phyloP scores from a whole-genome alignment of 2,888 invertebrate species.

The Dioctria rufipes region DNA sequence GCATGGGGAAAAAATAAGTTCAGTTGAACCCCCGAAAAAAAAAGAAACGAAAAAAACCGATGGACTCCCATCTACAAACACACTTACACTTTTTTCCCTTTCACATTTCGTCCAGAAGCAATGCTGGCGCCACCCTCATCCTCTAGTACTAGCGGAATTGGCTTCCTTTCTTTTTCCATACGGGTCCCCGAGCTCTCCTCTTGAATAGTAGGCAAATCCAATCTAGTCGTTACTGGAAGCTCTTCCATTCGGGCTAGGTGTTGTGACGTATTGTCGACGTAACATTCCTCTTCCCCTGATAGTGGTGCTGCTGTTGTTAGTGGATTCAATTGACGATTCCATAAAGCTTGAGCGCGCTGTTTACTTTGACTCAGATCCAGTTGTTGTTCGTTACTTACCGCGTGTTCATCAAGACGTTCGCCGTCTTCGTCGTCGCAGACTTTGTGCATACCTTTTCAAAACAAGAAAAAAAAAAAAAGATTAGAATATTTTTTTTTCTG shows the following conservation, averaged over 20 bases:
- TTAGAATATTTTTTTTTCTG: neutral
- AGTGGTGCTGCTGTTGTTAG: neutral
- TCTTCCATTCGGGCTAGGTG: neutral
- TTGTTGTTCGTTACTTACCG: conserved; percentile 24
- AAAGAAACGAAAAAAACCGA: too few relatives aligned
- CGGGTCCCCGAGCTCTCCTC: neutral
- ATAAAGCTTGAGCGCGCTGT: conserved; percentile 24
- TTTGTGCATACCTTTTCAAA: neutral
- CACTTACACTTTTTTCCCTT: too few relatives aligned
- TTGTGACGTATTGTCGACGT: conserved; percentile 7
- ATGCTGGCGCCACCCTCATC: conserved; percentile 13
- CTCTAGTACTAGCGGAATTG: neutral
- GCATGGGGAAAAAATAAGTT: too few relatives aligned
- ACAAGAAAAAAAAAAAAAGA: neutral
- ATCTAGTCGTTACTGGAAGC: neutral
- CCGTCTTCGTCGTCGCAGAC: neutral
- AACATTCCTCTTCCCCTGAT: neutral
- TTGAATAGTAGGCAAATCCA: conserved; percentile 2
- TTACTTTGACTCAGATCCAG: conserved; percentile 38
- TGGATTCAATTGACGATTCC: neutral
- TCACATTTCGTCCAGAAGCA: too few relatives aligned
- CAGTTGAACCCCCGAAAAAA: too few relatives aligned
- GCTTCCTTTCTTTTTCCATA: too few relatives aligned
- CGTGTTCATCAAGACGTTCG: neutral
- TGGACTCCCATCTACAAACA: too few relatives aligned